Conservation (phyloP, 1,140 invertebrate species). For the Diorhabda sublineata region DNA sequence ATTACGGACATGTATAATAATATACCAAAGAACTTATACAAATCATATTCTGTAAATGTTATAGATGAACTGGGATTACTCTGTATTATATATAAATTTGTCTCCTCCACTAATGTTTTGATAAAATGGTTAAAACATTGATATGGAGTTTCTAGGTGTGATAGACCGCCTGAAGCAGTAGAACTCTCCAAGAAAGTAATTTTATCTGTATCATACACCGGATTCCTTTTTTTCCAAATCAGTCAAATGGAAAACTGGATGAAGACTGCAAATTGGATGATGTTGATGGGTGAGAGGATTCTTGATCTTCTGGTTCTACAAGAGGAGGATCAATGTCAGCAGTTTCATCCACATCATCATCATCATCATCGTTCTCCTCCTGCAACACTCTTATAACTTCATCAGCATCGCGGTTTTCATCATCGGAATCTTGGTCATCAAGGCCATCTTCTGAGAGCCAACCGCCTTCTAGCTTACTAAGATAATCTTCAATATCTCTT, state of each 20-base stretch:
- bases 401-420: constrained; percentile 15
- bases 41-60: no score
- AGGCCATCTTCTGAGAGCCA: constrained; percentile 13
- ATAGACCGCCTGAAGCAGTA: no score
- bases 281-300: constrained; percentile 10
- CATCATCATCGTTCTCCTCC: neutral
- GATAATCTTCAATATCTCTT: constrained; percentile 14
- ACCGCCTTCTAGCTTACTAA: constrained; percentile 11
- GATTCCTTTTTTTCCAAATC: no score
- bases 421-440: constrained; percentile 14
- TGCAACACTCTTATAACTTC: constrained; percentile 6
- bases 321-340: constrained; percentile 1
- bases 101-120: no score
- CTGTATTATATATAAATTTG: no score
- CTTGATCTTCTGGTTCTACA: constrained; percentile 13
- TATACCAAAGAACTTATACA: no score
- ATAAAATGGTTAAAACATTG: no score
- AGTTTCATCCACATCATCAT: neutral
- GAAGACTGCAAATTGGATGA: constrained; percentile 14
- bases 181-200: no score
- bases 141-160: no score
- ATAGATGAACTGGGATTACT: no score
- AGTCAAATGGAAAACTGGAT: constrained; percentile 11
- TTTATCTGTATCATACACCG: no score
- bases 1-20: no score